Base-by-base conservation (phyloP, 2,113 vertebrate species). In the Erinaceus europaeus region DNA sequence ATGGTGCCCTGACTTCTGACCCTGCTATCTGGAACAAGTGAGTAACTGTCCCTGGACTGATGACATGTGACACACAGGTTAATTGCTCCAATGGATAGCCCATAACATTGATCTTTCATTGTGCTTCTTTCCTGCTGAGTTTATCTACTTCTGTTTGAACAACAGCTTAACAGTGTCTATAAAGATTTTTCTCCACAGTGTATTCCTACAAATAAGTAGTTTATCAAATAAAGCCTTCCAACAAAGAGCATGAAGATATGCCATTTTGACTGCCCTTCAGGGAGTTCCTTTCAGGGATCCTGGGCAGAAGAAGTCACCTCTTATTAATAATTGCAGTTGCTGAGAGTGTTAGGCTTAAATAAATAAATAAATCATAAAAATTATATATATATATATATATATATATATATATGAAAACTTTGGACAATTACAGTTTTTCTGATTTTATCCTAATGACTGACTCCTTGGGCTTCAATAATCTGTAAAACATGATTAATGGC, bases 151-250 rank as follows among this genome's bases (percentile, higher is more conserved):
- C 73, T 86, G 73, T 86, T 92, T 81, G 81, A 93, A 77, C 72
- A 93, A 77, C 72, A 88, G 27, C 59, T 10, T 12, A 64, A 55
- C n/a, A 88, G 6, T 76, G 86, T 77, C 73, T 82, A 12, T 90
- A 94, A 93, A 95, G 93, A 94, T 92, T 94, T 93, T 93, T 92
- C 69, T 91, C 74, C 78, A 86, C 53, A 52, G 55, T 13, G 42
- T 72, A 44, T 65, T 82, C 27, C 78, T 86, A 36, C 92, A 91
- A 91, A 91, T 92, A 84, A 92, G 72, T 82, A 67, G 69, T 91
- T 94, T 91, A 94, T 90, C 86, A 92, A 92, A 94, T 88, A 81
- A 91, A 93, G 78, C 77, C 48, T 88, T 61, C 48, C 48, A 78
- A 72, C 89, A 86, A 78, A 89, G 81, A 71, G 23, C 18, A 11